Conservation (phyloP, 23 tunicate species). For the Botrylloides violaceus region DNA sequence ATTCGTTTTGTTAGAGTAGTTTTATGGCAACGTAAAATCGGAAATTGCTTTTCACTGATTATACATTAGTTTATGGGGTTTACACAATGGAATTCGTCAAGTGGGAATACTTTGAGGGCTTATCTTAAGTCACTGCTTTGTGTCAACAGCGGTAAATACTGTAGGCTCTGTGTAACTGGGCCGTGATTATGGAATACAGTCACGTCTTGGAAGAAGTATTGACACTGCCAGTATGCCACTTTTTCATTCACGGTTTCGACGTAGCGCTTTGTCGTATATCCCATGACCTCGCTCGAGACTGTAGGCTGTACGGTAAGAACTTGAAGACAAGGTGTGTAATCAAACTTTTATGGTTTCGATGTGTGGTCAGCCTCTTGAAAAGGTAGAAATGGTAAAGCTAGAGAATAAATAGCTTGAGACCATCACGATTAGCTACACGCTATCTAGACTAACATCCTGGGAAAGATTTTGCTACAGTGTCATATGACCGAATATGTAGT, state of each 20-base stretch:
- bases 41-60: not conserved
- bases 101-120: not conserved
- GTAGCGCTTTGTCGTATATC: not conserved
- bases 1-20: too few relatives aligned
- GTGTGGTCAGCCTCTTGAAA: too few relatives aligned
- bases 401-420: too few relatives aligned
- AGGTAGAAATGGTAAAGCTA: too few relatives aligned
- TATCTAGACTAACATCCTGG: too few relatives aligned
- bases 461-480: too few relatives aligned
- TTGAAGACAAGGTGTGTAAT: not conserved
- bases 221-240: not conserved
- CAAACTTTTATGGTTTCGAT: too few relatives aligned
- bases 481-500: too few relatives aligned
- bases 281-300: not conserved
- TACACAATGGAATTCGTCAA: not conserved
- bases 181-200: not conserved
- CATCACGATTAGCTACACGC: too few relatives aligned
- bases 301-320: not conserved
- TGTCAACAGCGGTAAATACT: not conserved
- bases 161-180: not conserved
- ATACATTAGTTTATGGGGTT: not conserved
- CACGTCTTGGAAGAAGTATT: not conserved
- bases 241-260: not conserved
- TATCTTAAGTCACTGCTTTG: not conserved
- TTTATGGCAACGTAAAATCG: not conserved